Evolutionary conservation across 2,888 invertebrate species (phyloP), one percentile per base, ranked within the genome.

Genomic region (Strigamia maritima): DNA sequence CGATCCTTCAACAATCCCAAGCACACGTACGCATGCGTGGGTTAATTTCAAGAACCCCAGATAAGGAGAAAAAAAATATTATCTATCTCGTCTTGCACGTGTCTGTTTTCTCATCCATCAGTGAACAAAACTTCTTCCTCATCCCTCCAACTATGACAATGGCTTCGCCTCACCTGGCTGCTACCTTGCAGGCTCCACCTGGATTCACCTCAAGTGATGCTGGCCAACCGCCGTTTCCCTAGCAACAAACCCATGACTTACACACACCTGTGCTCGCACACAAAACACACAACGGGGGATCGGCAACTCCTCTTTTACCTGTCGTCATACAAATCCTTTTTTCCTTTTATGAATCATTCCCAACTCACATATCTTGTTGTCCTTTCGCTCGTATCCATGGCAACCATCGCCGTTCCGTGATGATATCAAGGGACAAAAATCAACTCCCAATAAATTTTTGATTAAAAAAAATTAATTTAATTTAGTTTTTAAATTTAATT

Each of bases 161-260:
- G 77, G 77, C 49, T 49, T 49, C 38, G 77, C 49, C 77, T 70
- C 77, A 77, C 49, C 77, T 44, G 77, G 77, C 49, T 77, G 77
- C 40, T 77, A 49, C 70, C 28, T 77, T 77, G 40, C 44, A 77
- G 77, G 77, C 77, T 77, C 77, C 77, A 77, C 77, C 77, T 77
- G 77, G 77, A 77, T 77, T 75, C 77, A 77, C 77, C 77, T 77
- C 77, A 77, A 77, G 40, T 77, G 77, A 77, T 77, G 77, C 77
- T 77, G 77, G 49, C 49, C 44, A 49, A 49, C 70, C 28, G 70
- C 70, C 49, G 77, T 77, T 77, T n/a, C 77, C 77, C 38, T 28
- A 49, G 77, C 28, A 77, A 77, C 77, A 49, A 49, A 26, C 77
- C 70, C 70, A 38, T 77, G 77, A 49, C 38, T 77, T 77, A 77